Evolutionary conservation across 2,888 invertebrate species (phyloP), one percentile per base, ranked within the genome.

Genomic region (Epiblema foenella): DNA sequence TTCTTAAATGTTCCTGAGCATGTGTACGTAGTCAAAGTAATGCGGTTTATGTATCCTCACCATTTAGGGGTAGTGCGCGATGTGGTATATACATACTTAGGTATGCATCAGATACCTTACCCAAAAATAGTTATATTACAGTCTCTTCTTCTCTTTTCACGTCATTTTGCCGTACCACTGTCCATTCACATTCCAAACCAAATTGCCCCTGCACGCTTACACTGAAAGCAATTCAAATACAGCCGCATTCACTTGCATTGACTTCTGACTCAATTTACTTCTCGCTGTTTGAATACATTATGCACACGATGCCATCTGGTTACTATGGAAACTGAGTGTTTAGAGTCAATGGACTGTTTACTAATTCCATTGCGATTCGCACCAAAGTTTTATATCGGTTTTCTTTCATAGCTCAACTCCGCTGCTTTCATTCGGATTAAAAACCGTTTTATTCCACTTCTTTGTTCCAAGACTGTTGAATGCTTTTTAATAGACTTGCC

Each of bases 401-500:
- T 64, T 54, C 64, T 64, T 64, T 54, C 64, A 54, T 64, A 64
- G 52, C 52, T 37, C n/a, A 20, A 33, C 62, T 51, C 60, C 62
- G 52, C 39, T 64, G 39, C 52, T 64, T 64, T 64, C 37, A 64
- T 54, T 64, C 64, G 64, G 52, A 54, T 64, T 52, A 54, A 64
- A 64, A 64, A 64, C 52, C 46, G 52, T 64, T 64, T 64, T 64
- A 64, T 54, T 54, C 64, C 20, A 39, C 64, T 64, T 64, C 64
- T 64, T 64, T 64, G 54, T 64, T 64, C 64, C 39, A 64, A 54
- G 64, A 64, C 39, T 64, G 54, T 54, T 64, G 64, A 54, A 64
- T 64, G 64, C 52, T 54, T 64, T 64, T 39, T 64, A 54, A 64
- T 64, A 54, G 37, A 64, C 54, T 63, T 52, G 64, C 39, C 52